Conservation (phyloP, 2,888 invertebrate genomes). For the Sphinx pinastri region DNA sequence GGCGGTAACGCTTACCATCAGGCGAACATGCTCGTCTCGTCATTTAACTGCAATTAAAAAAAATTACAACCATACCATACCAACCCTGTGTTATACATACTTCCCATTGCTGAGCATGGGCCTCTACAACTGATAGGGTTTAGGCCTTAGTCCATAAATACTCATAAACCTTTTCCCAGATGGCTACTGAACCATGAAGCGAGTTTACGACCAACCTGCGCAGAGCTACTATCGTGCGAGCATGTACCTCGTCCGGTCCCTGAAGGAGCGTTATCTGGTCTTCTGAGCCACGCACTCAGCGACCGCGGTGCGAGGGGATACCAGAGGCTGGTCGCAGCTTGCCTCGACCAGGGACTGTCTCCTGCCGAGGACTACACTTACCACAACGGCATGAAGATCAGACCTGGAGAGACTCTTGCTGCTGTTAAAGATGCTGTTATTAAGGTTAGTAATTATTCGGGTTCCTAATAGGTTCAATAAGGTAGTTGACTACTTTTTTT, state of each 20-base stretch:
- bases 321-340: slow-evolving; percentile 62
- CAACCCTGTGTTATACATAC: too few relatives aligned
- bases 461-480: too few relatives aligned
- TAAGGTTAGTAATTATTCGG: slow-evolving; percentile 57
- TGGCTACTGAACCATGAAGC: slow-evolving; percentile 95
- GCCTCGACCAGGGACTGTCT: slow-evolving; percentile 79
- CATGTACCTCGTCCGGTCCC: slow-evolving; percentile 95
- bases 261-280: slow-evolving; percentile 92
- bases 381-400: slow-evolving; percentile 76
- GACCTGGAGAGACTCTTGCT: slow-evolving; percentile 47
- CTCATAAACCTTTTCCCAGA: slow-evolving; percentile 41
- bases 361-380: slow-evolving; percentile 92
- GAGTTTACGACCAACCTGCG: slow-evolving; percentile 91
- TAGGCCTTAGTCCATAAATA: too few relatives aligned
- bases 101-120: too few relatives aligned
- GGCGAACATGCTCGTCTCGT: too few relatives aligned
- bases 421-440: slow-evolving; percentile 59
- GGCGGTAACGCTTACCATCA: too few relatives aligned
- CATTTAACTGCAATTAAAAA: too few relatives aligned
- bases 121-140: too few relatives aligned
- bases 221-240: slow-evolving; percentile 91
- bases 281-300: slow-evolving; percentile 91
- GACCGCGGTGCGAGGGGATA: slow-evolving; percentile 85
- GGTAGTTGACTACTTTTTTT: too few relatives aligned
- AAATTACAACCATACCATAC: too few relatives aligned